A percentile compares a stretch with the other conserved stretches of the same genome.
phyloP scores from a whole-genome alignment of 2,797 vertebrate genomes.

The Ctenopoma multispine region DNA sequence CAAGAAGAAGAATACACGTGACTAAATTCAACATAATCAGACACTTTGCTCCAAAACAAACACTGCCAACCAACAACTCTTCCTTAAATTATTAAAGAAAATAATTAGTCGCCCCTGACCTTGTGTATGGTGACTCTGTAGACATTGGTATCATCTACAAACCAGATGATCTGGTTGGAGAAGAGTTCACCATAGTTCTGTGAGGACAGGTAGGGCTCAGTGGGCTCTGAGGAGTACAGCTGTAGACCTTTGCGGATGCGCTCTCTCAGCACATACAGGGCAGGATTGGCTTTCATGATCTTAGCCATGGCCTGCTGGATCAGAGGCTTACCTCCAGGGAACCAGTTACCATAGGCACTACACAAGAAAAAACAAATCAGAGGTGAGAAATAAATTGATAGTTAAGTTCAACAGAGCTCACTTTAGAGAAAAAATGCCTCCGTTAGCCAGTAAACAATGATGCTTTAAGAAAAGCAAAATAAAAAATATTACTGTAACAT shows the following conservation, averaged over 20 bases:
- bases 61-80: neutral
- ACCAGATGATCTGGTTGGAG: constrained; percentile 99
- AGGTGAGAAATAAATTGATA: neutral
- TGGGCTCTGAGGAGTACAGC: constrained; percentile 98
- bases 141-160: constrained; percentile 99
- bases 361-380: neutral
- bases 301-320: constrained; percentile 99
- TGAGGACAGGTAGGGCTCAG: constrained; percentile 98
- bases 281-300: constrained; percentile 99
- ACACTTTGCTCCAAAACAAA: neutral
- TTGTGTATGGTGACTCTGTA: constrained; percentile 99
- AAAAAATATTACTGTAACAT: too few relatives aligned
- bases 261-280: constrained; percentile 96
- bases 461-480: too few relatives aligned
- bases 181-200: constrained; percentile 99
- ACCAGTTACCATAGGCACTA: constrained; percentile 99
- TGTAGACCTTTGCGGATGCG: constrained; percentile 98
- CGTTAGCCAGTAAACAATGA: too few relatives aligned
- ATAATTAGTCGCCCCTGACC: constrained; percentile 75
- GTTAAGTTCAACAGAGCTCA: too few relatives aligned
- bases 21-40: neutral
- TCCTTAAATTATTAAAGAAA: neutral
- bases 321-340: constrained; percentile 98
- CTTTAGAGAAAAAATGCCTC: too few relatives aligned
- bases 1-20: neutral